phyloP scores from a whole-genome alignment of 2,113 vertebrate genomes.

The Burhinus oedicnemus region DNA sequence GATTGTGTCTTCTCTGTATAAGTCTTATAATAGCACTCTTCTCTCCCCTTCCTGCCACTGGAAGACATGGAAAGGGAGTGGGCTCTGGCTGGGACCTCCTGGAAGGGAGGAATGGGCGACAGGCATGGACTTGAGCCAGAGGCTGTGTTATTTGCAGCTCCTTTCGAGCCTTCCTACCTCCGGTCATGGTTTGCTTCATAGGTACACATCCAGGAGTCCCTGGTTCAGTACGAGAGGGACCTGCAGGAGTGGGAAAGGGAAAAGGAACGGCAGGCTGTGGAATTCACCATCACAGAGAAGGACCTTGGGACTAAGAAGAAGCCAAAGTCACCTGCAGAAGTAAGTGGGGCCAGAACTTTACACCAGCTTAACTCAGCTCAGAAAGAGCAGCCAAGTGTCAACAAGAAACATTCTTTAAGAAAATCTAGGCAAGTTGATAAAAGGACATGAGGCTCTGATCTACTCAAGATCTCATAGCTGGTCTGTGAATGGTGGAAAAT shows the following conservation, averaged over 20 bases:
- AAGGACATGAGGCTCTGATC: not conserved
- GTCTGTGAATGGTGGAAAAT: not conserved
- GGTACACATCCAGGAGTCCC: conserved; percentile 75
- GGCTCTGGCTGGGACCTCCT: not conserved
- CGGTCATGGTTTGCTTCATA: conserved; percentile 20
- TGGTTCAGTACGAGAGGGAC: conserved; percentile 71
- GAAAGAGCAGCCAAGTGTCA: not conserved
- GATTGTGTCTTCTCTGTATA: not conserved
- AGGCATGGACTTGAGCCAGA: not conserved
- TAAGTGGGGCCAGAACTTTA: conserved; percentile 1
- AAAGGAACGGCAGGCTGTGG: conserved; percentile 70
- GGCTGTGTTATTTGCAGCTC: not conserved
- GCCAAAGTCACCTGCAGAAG: not conserved
- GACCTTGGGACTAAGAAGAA: conserved; percentile 38
- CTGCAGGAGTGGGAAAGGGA: conserved; percentile 79
- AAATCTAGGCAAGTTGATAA: not conserved
- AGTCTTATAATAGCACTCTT: not conserved
- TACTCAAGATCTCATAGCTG: not conserved
- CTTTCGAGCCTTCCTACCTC: not conserved
- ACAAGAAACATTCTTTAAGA: not conserved
- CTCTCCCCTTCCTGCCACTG: not conserved
- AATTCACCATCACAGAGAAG: conserved; percentile 86
- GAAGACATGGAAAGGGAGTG: not conserved
- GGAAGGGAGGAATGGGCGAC: not conserved
- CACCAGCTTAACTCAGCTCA: not conserved